Percentiles rank a stretch among this genome's conserved stretches.
Evolutionary conservation across 1,140 invertebrate species (phyloP).

Genomic region (Nomia melanderi): DNA sequence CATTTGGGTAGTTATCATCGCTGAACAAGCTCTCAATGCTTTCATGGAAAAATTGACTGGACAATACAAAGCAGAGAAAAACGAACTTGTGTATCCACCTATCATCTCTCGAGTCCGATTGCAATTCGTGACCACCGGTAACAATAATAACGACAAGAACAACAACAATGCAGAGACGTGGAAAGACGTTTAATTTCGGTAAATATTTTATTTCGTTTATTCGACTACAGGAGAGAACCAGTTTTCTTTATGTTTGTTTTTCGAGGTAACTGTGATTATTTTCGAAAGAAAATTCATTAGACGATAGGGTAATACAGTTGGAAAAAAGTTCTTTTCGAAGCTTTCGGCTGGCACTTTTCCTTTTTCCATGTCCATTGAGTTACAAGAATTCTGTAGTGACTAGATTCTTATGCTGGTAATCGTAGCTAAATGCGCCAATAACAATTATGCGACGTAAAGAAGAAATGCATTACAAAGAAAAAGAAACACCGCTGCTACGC

Average conservation of each 20-base stretch:
- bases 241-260: no score
- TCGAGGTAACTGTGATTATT: background rate
- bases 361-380: conserved; percentile 49
- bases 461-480: conserved; percentile 5
- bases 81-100: conserved; percentile 10
- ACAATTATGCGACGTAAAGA: conserved; percentile 12
- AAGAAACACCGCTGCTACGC: background rate
- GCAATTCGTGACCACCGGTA: no score
- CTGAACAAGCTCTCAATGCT: conserved; percentile 31
- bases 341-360: background rate
- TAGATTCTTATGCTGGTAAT: conserved; percentile 74
- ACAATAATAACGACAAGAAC: conserved; percentile 6
- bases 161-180: no score
- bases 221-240: background rate
- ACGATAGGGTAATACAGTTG: conserved; percentile 23
- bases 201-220: background rate
- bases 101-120: conserved; percentile 8
- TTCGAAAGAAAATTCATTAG: background rate
- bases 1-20: conserved; percentile 44
- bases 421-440: conserved; percentile 30
- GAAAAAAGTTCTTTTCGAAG: background rate
- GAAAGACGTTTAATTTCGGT: background rate
- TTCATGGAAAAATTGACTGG: conserved; percentile 31
- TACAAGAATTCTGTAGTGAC: conserved; percentile 69
- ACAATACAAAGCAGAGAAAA: conserved; percentile 7